These are phyloP conservation scores for Eudasyphora cyanicolor DNA, from an alignment of 2,888 invertebrate genomes.

Conservation along the genomic window DNA sequence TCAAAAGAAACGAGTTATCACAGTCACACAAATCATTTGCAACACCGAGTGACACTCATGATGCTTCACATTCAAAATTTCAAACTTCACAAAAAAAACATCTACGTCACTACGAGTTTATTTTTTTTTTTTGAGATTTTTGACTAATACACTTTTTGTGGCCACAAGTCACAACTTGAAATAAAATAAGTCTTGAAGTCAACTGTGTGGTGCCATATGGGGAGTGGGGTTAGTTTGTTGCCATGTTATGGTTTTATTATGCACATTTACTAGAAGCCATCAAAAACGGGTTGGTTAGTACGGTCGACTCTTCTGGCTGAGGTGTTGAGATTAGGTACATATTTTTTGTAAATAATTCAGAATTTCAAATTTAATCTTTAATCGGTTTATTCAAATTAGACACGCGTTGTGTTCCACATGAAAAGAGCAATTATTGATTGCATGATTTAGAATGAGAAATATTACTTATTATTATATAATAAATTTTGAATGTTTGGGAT, in stretches of 20 bases:
- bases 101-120: neutral
- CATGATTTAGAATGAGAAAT: neutral
- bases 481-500: neutral
- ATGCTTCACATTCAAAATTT: neutral
- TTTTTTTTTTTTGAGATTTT: too few species aligned
- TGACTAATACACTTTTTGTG: neutral
- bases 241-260: neutral
- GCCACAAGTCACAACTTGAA: neutral
- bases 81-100: too few species aligned
- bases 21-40: neutral
- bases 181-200: neutral
- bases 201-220: too few species aligned
- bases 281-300: neutral
- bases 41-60: neutral
- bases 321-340: neutral
- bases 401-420: neutral
- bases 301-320: neutral
- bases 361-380: slow-evolving; percentile 35
- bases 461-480: neutral
- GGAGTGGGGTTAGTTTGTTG: neutral
- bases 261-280: neutral
- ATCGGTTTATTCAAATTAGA: slow-evolving; percentile 43
- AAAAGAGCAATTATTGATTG: neutral
- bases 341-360: slow-evolving; percentile 35
- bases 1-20: neutral